These are phyloP conservation scores for Cyprinodon diabolis DNA, from an alignment of 2,797 vertebrate species.

Conservation along the genomic window DNA sequence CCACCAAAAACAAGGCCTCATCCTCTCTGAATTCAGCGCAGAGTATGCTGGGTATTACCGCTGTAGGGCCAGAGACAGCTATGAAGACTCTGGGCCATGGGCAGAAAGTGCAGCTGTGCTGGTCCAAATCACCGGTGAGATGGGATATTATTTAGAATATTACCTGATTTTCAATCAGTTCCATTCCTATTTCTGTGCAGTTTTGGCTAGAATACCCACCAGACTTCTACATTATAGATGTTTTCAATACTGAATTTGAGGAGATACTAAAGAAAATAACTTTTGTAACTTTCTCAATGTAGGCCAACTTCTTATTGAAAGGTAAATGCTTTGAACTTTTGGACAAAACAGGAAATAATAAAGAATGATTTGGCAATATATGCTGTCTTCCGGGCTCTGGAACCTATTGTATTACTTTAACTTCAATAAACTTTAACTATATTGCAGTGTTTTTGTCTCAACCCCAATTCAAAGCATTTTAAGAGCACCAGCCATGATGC, in stretches of 20 bases:
- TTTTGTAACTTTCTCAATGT: background rate
- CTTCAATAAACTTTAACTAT: background rate
- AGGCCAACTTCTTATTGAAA: background rate
- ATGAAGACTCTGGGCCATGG: constrained; percentile 70
- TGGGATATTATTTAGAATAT: background rate
- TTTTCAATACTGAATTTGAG: background rate
- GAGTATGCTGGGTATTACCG: constrained; percentile 72
- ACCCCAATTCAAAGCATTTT: background rate
- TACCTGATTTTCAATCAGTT: background rate
- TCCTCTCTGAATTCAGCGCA: constrained; percentile 53
- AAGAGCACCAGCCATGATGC: too few species aligned
- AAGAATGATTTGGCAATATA: background rate
- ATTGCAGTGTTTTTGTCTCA: background rate
- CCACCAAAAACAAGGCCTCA: constrained; percentile 47
- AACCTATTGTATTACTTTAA: background rate
- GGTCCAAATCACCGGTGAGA: constrained; percentile 69
- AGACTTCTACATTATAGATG: background rate
- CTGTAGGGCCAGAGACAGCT: constrained; percentile 78
- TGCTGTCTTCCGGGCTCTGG: background rate
- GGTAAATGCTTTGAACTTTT: background rate
- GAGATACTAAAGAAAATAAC: background rate
- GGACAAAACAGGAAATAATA: background rate
- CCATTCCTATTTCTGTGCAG: background rate
- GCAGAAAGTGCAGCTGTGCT: constrained; percentile 66
- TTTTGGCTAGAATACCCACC: background rate